Conservation (phyloP, 64 coral and sea anemone species). For the Trachythela sp. region DNA sequence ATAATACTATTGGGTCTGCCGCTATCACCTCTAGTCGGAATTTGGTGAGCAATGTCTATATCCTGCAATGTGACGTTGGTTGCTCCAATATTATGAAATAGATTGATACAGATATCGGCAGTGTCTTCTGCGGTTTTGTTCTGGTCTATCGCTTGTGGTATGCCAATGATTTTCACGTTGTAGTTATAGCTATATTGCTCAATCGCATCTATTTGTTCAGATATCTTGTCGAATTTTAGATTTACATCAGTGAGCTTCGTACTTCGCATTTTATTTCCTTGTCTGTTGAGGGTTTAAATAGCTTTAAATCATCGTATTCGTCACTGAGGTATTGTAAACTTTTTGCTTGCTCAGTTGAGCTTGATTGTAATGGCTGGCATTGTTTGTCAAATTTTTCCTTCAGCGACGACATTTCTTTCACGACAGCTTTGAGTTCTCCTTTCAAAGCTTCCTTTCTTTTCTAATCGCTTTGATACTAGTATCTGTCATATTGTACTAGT, state of each 20-base stretch:
- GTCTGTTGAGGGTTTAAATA: neutral
- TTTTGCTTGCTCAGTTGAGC: conserved; percentile 26
- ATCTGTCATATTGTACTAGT: no score
- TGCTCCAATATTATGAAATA: neutral
- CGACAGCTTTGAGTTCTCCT: conserved; percentile 27
- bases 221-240: neutral
- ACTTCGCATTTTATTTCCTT: neutral
- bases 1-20: no score
- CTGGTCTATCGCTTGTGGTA: neutral
- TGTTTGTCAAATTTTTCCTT: conserved; percentile 13
- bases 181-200: conserved; percentile 46
- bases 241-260: conserved; percentile 18
- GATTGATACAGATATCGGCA: neutral
- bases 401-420: neutral
- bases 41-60: neutral
- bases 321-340: no score
- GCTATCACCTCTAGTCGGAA: no score
- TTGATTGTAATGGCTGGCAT: no score
- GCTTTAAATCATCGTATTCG: conserved; percentile 29
- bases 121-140: neutral
- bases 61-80: neutral
- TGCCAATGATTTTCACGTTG: conserved; percentile 39
- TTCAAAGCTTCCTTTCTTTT: neutral
- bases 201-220: conserved; percentile 17
- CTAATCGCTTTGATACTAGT: no score